Percentiles rank a stretch among this genome's conserved stretches.
These are phyloP conservation scores for Pangasius macronema DNA, from an alignment of 2,797 vertebrate species.

Conservation along the genomic window DNA sequence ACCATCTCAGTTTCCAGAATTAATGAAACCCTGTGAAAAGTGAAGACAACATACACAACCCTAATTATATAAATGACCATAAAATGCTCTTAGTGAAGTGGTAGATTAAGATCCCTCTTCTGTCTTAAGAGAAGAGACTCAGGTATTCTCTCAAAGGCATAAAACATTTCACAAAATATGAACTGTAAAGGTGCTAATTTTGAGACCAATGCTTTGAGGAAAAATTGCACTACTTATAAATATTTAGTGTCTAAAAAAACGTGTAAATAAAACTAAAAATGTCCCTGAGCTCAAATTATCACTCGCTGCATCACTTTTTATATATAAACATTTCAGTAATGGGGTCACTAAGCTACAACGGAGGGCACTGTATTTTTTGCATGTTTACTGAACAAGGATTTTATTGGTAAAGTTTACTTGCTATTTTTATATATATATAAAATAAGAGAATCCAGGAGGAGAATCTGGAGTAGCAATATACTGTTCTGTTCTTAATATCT, in stretches of 20 bases:
- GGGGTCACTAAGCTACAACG: background rate
- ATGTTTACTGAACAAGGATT: slow-evolving; percentile 7
- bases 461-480: background rate
- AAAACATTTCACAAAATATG: no score
- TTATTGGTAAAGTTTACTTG: slow-evolving; percentile 1
- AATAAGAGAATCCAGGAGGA: background rate
- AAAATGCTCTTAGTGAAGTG: background rate
- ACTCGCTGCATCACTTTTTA: background rate
- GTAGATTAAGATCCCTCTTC: background rate
- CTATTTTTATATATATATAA: background rate
- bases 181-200: background rate
- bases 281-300: background rate
- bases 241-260: background rate
- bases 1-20: background rate
- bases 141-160: background rate
- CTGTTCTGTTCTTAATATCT: background rate
- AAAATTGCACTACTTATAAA: background rate
- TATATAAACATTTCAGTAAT: background rate
- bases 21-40: background rate
- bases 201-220: background rate
- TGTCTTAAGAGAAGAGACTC: background rate
- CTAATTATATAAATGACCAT: background rate
- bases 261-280: background rate
- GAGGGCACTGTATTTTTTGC: slow-evolving; percentile 12
- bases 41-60: background rate